Base-by-base conservation (phyloP, 2,113 vertebrate genomes). In the Hemibates koningsi region DNA sequence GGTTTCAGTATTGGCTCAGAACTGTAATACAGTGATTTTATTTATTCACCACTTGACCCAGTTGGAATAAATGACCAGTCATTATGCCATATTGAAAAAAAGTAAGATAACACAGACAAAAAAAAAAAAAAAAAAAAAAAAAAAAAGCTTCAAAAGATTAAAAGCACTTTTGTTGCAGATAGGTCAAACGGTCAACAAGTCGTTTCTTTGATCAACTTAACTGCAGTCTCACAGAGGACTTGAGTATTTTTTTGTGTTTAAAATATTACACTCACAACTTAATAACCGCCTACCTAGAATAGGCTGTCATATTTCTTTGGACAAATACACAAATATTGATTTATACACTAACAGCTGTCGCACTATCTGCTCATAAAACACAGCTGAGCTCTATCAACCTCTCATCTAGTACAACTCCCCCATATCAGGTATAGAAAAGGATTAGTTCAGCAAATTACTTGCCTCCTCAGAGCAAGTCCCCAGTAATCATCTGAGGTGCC, bases 401-500 rank as follows among this genome's bases (percentile, higher is more conserved):
- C 80, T 90, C 29, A 14, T 61, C 41, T 43, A 84, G 79, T 80
- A 54, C 80, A 63, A n/a, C 66, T 82, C 76, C 21, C 17, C 68
- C 80, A 29, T 66, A 90, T 90, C 81, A 68, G 56, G 76, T 82
- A 82, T 16, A 84, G 50, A 82, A 88, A 82, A 5, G 6, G 81
- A 92, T 91, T 87, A 86, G 83, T 92, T 91, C 48, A 79, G 84
- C 68, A 87, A 82, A 92, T 93, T 85, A 89, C 85, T 86, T 79
- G 34, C 82, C 80, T 87, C 61, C 68, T 86, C 78, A 56, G 80
- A 88, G 48, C 68, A 84, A 81, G 66, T 86, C 79, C 71, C 24
- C 53, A 48, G 43, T 73, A 81, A 88, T 93, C 66, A 90, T 52
- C 32, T 50, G 34, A 78, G 80, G 45, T 41, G 38, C 66, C 57